Evolutionary conservation across 2,797 vertebrate genomes (phyloP).

Genomic region (Remorina albescens): DNA sequence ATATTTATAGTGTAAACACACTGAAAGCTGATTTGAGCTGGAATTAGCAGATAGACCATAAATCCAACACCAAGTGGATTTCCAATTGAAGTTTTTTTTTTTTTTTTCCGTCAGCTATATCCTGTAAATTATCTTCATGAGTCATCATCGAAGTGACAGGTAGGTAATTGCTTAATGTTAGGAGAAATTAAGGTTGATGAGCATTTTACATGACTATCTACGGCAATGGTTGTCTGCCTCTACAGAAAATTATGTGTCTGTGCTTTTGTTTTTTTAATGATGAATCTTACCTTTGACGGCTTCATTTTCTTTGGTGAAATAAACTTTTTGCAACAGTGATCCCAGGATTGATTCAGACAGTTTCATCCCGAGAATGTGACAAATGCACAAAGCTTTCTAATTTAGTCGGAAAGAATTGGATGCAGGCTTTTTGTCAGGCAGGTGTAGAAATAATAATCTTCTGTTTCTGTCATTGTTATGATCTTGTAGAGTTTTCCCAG

Average conservation of each 20-base stretch:
- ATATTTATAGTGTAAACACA: too few species aligned
- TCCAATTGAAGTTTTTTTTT: neutral
- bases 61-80: neutral
- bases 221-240: conserved; percentile 16
- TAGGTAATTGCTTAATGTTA: conserved; percentile 55
- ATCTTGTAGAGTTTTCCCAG: neutral
- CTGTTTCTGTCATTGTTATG: neutral
- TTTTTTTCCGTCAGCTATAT: conserved; percentile 24
- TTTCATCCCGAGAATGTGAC: conserved; percentile 10
- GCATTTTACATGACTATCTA: conserved; percentile 40
- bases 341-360: conserved; percentile 7
- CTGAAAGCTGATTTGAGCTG: neutral
- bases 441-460: neutral
- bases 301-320: conserved; percentile 34
- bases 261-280: neutral
- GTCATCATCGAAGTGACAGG: conserved; percentile 50
- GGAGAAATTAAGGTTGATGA: conserved; percentile 37
- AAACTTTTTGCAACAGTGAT: conserved; percentile 14
- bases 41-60: neutral
- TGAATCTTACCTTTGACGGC: conserved; percentile 19
- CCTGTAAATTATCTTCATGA: conserved; percentile 31
- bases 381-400: neutral
- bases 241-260: conserved; percentile 35
- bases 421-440: conserved; percentile 6
- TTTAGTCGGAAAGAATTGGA: conserved; percentile 14